Evolutionary conservation across 2,888 invertebrate genomes (phyloP).

Genomic region (Priocnemis perturbator): DNA sequence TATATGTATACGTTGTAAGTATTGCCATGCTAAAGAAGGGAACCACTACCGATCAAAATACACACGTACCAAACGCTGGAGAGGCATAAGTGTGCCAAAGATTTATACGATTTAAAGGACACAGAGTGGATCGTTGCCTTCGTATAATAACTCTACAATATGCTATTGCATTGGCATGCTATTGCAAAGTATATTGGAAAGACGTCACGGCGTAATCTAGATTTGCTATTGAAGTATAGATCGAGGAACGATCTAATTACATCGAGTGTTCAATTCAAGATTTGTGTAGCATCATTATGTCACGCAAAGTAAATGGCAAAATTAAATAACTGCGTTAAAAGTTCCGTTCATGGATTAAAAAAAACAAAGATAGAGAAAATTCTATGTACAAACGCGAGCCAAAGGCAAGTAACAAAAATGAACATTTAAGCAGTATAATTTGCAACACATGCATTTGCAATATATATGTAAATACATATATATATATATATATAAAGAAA

Average conservation of each 20-base stretch:
- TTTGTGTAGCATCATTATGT: constrained; percentile 16
- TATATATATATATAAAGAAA: constrained; percentile 19
- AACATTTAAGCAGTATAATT: constrained; percentile 45
- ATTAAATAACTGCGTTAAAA: too few species aligned
- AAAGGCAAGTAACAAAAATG: constrained; percentile 14
- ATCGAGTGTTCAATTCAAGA: too few species aligned
- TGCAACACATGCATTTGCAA: constrained; percentile 61
- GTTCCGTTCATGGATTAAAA: too few species aligned
- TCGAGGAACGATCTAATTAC: too few species aligned
- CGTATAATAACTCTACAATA: constrained; percentile 22
- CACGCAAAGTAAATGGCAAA: too few species aligned
- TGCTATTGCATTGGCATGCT: constrained; percentile 57
- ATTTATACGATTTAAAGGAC: constrained; percentile 31
- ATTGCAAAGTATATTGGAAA: constrained; percentile 54
- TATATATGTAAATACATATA: constrained; percentile 43
- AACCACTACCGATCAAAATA: constrained; percentile 39
- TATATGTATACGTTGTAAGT: constrained; percentile 26
- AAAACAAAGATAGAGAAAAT: too few species aligned
- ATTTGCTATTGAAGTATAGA: background rate
- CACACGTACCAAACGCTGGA: constrained; percentile 50
- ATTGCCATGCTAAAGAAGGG: constrained; percentile 56
- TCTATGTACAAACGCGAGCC: too few species aligned
- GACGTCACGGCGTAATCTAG: background rate
- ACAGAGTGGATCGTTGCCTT: constrained; percentile 21
- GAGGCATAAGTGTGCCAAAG: constrained; percentile 25